Conservation (phyloP, 2,113 vertebrate genomes). For the Varanus komodoensis region DNA sequence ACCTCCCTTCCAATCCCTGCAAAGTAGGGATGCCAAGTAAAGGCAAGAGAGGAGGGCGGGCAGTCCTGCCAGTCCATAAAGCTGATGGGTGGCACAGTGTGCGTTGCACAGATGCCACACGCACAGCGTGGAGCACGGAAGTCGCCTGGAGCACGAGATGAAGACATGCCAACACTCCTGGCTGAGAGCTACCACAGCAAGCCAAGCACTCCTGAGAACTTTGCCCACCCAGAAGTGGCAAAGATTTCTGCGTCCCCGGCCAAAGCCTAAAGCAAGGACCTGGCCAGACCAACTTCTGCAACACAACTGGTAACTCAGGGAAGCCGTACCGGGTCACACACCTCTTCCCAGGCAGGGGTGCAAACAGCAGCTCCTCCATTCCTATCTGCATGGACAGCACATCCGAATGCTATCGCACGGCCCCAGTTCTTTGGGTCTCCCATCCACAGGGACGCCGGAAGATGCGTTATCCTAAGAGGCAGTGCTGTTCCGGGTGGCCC, state of each 20-base stretch:
- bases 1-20: not conserved
- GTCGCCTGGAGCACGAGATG: not conserved
- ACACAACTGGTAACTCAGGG: no score
- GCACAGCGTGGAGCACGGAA: not conserved
- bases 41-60: not conserved
- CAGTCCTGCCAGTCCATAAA: not conserved
- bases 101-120: no score
- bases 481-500: no score
- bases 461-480: no score
- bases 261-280: no score
- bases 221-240: not conserved
- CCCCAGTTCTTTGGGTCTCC: not conserved
- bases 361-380: not conserved
- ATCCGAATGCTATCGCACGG: not conserved
- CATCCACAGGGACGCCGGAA: not conserved
- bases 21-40: not conserved
- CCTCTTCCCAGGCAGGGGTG: not conserved
- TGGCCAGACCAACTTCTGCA: not conserved
- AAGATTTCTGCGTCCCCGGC: no score
- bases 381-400: not conserved
- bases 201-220: fast-evolving
- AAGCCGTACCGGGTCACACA: not conserved
- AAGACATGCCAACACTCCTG: not conserved
- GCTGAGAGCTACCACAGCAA: not conserved
- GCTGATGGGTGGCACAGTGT: no score